These are phyloP conservation scores for Myotis planiceps DNA, from an alignment of 2,797 vertebrate genomes.

Conservation along the genomic window DNA sequence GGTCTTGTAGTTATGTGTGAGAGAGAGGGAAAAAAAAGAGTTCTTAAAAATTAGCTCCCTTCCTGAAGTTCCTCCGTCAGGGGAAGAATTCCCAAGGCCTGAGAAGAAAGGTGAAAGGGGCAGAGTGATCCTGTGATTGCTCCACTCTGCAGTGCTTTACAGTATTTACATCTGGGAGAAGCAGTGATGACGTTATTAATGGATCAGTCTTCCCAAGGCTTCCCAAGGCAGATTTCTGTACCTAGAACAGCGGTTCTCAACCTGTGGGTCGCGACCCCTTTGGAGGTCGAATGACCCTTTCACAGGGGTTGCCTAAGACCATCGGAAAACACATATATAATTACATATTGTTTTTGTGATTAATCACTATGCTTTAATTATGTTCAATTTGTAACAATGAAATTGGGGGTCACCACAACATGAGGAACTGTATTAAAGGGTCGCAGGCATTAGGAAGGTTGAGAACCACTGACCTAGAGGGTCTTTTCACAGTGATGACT, in stretches of 20 bases:
- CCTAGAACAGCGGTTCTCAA: no score
- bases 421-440: no score
- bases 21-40: neutral
- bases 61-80: neutral
- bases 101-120: neutral
- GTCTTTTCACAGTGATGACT: neutral
- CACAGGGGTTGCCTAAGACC: no score
- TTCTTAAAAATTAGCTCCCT: neutral
- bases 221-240: neutral
- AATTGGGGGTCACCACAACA: no score
- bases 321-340: no score
- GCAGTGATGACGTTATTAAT: neutral
- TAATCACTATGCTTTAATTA: no score
- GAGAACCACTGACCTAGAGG: neutral
- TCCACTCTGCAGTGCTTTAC: neutral
- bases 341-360: no score
- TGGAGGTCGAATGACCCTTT: no score
- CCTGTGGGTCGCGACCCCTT: no score
- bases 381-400: no score
- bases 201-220: neutral
- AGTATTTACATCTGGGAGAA: neutral
- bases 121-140: neutral
- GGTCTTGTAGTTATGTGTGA: neutral
- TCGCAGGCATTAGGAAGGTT: no score
- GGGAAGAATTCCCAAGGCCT: neutral